These are phyloP conservation scores for Melanotaenia duboulayi DNA, from an alignment of 2,113 vertebrate species.

Conservation along the genomic window DNA sequence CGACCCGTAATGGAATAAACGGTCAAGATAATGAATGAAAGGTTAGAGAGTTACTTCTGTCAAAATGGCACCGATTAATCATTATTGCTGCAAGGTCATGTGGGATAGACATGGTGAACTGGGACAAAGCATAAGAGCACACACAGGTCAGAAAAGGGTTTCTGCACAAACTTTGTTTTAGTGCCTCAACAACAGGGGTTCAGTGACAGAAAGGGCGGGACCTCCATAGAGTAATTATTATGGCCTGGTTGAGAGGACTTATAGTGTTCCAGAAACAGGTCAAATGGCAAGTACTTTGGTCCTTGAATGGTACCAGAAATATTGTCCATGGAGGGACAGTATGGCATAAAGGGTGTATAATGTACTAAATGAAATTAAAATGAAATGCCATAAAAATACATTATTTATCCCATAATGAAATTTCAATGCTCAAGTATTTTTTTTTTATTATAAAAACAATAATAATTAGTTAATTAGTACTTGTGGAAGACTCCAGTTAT, in stretches of 20 bases:
- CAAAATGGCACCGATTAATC: slow-evolving; percentile 64
- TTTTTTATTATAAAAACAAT: too few relatives aligned
- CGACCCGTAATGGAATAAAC: too few relatives aligned
- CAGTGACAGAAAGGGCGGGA: slow-evolving; percentile 52
- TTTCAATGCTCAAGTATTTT: too few relatives aligned
- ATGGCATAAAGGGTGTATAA: neutral
- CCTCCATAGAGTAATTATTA: slow-evolving; percentile 62
- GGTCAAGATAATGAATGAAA: too few relatives aligned
- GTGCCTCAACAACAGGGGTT: slow-evolving; percentile 40
- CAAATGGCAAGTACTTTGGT: slow-evolving; percentile 32
- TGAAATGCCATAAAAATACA: too few relatives aligned
- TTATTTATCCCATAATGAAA: too few relatives aligned
- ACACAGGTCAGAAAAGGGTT: slow-evolving; percentile 44
- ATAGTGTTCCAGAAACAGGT: slow-evolving; percentile 30
- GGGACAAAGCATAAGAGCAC: slow-evolving; percentile 46
- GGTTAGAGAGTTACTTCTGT: slow-evolving; percentile 47
- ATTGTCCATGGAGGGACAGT: neutral
- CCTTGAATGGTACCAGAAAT: slow-evolving; percentile 10
- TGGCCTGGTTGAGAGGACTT: slow-evolving; percentile 47
- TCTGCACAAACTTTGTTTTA: slow-evolving; percentile 31
- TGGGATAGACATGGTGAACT: slow-evolving; percentile 31
- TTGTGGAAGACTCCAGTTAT: too few relatives aligned
- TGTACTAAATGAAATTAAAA: neutral
- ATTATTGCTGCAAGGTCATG: slow-evolving; percentile 45
- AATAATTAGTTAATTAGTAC: too few relatives aligned